Conservation (phyloP, 2,113 vertebrate genomes). For the Lagenorhynchus albirostris region DNA sequence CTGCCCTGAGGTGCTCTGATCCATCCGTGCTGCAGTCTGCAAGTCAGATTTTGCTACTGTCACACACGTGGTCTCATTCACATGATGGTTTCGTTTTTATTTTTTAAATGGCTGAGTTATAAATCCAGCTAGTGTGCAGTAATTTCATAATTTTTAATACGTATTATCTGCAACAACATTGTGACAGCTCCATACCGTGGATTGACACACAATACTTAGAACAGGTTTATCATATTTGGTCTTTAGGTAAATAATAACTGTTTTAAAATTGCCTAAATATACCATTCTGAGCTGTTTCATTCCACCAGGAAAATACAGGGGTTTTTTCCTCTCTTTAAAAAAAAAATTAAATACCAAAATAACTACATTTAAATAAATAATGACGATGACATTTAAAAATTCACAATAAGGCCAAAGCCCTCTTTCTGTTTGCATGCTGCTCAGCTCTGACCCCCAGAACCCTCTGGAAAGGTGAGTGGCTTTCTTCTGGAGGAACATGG, state of each 20-base stretch:
- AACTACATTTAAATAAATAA: conserved; percentile 85
- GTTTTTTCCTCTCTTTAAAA: conserved; percentile 57
- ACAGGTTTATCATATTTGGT: conserved; percentile 86
- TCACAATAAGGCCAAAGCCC: conserved; percentile 64
- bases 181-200: conserved; percentile 79
- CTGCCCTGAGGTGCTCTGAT: neutral
- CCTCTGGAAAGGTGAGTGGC: neutral
- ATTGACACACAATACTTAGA: conserved; percentile 82
- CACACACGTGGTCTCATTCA: neutral
- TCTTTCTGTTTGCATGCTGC: neutral
- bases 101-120: conserved; percentile 77
- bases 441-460: conserved; percentile 56
- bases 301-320: conserved; percentile 81
- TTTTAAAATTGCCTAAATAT: conserved; percentile 83
- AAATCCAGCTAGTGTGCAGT: conserved; percentile 81
- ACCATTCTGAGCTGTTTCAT: conserved; percentile 84
- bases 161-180: conserved; percentile 80
- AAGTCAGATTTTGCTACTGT: neutral
- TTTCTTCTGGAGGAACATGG: conserved; percentile 28
- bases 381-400: conserved; percentile 77
- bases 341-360: conserved; percentile 82
- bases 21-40: neutral
- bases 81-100: conserved; percentile 60
- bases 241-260: conserved; percentile 83
- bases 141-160: conserved; percentile 76